Percentiles rank a stretch among this genome's conserved stretches.
Evolutionary conservation across 2,888 invertebrate species (phyloP).

Genomic region (Quadriops clusia): DNA sequence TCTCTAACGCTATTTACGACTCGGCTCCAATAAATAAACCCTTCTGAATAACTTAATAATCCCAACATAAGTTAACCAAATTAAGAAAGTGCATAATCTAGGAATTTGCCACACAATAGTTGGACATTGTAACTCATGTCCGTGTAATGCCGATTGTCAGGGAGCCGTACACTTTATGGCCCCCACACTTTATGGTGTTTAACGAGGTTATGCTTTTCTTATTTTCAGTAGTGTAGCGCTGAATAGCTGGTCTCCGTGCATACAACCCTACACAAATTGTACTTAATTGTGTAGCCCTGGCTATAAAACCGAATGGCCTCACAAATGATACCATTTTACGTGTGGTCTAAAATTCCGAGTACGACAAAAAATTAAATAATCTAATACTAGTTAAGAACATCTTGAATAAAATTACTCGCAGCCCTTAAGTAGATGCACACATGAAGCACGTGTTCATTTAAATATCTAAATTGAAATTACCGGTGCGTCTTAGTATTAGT

Average conservation of each 20-base stretch:
- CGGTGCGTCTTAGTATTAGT: slow-evolving; percentile 22
- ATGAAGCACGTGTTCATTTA: slow-evolving; percentile 26
- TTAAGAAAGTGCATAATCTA: slow-evolving; percentile 17
- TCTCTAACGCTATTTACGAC: slow-evolving; percentile 14
- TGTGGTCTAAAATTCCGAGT: too few relatives aligned
- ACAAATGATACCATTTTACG: too few relatives aligned
- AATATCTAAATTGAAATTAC: slow-evolving; percentile 27
- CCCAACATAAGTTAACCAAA: slow-evolving; percentile 21
- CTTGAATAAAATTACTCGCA: too few relatives aligned
- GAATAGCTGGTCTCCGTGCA: too few relatives aligned
- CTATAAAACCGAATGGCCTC: too few relatives aligned
- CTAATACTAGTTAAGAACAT: too few relatives aligned
- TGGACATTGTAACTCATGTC: slow-evolving; percentile 13
- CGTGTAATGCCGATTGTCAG: slow-evolving; percentile 7
- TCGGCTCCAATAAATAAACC: slow-evolving; percentile 17
- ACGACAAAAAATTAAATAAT: too few relatives aligned
- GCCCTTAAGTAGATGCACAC: too few relatives aligned
- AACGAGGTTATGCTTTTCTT: slow-evolving; percentile 7
- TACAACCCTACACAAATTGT: too few relatives aligned
- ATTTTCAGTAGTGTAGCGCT: too few relatives aligned
- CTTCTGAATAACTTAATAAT: slow-evolving; percentile 20
- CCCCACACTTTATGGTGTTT: slow-evolving; percentile 8
- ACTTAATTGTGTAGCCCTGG: too few relatives aligned
- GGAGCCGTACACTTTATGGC: slow-evolving; percentile 12
- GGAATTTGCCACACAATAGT: slow-evolving; percentile 18